These are phyloP conservation scores for Ischnus inquisitorius DNA, from an alignment of 2,888 invertebrate species.

Conservation along the genomic window DNA sequence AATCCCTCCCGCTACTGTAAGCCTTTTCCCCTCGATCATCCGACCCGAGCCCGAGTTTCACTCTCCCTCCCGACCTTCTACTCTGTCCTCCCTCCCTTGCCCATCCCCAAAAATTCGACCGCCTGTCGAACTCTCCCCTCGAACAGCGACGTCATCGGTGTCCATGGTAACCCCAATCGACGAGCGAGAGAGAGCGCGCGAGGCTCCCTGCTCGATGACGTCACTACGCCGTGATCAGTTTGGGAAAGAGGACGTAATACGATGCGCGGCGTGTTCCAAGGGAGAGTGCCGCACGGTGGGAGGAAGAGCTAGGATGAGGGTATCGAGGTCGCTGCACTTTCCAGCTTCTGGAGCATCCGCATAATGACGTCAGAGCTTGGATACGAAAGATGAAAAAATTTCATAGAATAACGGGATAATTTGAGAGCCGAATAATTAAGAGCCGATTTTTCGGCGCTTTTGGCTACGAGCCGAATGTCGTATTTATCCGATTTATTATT, in stretches of 20 bases:
- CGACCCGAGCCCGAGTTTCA: background rate
- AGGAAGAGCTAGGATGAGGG: conserved; percentile 2
- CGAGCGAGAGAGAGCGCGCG: conserved; percentile 48
- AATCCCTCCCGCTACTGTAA: background rate
- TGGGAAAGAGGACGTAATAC: conserved; percentile 64
- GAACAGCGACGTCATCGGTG: conserved; percentile 80
- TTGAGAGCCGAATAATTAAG: too few relatives aligned
- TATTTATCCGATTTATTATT: conserved; percentile 3
- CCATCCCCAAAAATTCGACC: background rate
- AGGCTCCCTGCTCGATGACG: conserved; percentile 75
- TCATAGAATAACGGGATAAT: background rate
- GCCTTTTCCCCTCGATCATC: background rate
- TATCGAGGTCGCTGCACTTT: conserved; percentile 78
- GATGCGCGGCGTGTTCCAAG: background rate
- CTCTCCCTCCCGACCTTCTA: background rate
- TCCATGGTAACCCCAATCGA: conserved; percentile 78
- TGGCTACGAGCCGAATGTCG: background rate
- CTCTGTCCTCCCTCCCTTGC: too few relatives aligned
- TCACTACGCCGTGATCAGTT: conserved; percentile 74
- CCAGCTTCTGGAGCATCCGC: conserved; percentile 77
- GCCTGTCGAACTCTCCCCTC: conserved; percentile 62
- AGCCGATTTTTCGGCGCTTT: background rate
- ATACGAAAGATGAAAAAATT: conserved; percentile 16
- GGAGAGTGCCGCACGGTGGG: background rate
- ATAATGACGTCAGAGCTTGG: conserved; percentile 77